Base-by-base conservation (phyloP, 92 coral and sea anemone genomes). In the Pocillopora grandis region DNA sequence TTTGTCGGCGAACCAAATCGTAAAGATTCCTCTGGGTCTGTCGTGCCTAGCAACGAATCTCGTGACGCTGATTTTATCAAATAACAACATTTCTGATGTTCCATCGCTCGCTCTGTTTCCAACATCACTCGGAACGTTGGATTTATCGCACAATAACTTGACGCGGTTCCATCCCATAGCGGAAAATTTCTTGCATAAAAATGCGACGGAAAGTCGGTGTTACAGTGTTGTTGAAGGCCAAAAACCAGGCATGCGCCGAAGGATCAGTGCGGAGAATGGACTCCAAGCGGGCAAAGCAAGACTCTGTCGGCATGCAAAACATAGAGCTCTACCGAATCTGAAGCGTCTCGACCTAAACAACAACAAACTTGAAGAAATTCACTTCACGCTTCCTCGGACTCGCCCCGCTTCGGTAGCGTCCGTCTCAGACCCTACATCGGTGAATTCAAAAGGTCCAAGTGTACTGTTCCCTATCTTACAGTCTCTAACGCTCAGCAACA, bases 11-110 rank as follows among this genome's bases (percentile, higher is more conserved):
- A 97, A 97, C 77, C 93, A 79, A 88, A 77, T 97, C 58, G 64
- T 33, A 23, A 78, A 70, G 77, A 80, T 94, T 55, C 99, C 98
- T 23, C 75, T 73, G 12, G 98, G 99, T 36, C 73, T 97, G 12
- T 90, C 99, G 7, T 97, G 99, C 84, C 68, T 97, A 13, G 98
- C 99, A 12, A 94, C 99, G 14, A 94, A 92, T 68, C 81, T 96
- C 55, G 82, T 86, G 71, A 94, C 95, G 81, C 81, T 97, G 75
- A 89, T 85, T 80, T 64, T 97, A 74, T 97, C 99, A 20, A 92
- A 90, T 75, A 97, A 97, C 83, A 57, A 76, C 74, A 92, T 97
- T 35, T 86, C 87, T 23, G 92, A 82, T 61, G 86, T 97, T 5
- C 90, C 89, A 1, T 88, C 97, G 1, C 79, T 97, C 42, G 93